phyloP scores from a whole-genome alignment of 2,113 vertebrate species.

The Chamaea fasciata region DNA sequence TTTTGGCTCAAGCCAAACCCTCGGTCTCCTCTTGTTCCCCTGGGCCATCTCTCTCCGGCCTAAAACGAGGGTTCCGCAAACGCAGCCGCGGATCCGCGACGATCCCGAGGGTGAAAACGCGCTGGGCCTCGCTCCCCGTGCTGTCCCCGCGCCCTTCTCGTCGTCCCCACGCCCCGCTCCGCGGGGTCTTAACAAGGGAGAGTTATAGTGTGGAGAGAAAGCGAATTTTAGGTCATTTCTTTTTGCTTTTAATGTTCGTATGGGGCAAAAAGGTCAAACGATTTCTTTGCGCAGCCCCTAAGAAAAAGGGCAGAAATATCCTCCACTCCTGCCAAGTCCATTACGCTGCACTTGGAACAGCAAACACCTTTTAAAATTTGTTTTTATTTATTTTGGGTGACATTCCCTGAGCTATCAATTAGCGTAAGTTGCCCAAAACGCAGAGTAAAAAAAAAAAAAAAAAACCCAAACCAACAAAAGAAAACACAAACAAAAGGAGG shows the following conservation, averaged over 20 bases:
- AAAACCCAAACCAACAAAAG: not conserved
- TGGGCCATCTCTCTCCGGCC: not conserved
- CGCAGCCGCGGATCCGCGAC: not conserved
- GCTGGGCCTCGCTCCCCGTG: not conserved
- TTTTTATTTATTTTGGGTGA: not conserved
- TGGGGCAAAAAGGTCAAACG: not conserved
- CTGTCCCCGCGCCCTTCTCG: not conserved
- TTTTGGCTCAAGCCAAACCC: not conserved
- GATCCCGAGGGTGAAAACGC: not conserved
- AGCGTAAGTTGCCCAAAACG: not conserved
- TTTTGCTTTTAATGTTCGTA: not conserved
- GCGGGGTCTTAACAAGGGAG: not conserved
- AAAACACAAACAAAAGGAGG: not conserved
- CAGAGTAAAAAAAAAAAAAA: not conserved
- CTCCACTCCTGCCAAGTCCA: not conserved
- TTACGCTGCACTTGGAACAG: not conserved
- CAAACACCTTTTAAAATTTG: not conserved
- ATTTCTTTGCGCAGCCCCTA: not conserved
- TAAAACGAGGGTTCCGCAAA: not conserved
- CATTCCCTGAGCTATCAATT: not conserved
- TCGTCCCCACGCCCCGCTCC: not conserved
- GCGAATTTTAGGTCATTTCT: not conserved
- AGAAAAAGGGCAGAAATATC: not conserved
- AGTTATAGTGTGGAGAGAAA: accelerated
- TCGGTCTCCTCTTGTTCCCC: not conserved